Conservation (phyloP, 2,113 vertebrate genomes). For the Tachysurus fulvidraco region DNA sequence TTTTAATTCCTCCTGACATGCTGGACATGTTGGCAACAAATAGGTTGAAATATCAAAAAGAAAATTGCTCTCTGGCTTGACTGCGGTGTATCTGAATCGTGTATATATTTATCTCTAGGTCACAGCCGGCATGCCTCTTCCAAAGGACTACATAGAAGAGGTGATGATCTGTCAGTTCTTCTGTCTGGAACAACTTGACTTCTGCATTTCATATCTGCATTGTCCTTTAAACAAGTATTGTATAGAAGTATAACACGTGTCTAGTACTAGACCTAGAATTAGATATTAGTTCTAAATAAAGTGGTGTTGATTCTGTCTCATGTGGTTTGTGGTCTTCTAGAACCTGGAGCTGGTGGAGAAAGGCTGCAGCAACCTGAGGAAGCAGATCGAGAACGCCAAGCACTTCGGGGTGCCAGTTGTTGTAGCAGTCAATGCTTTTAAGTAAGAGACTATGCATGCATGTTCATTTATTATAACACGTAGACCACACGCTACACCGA, state of each 20-base stretch:
- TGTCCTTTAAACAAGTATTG: not conserved
- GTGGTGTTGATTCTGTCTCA: not conserved
- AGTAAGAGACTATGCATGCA: constrained; percentile 74
- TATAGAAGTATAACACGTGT: not conserved
- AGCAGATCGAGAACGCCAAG: constrained; percentile 92
- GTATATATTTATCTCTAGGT: constrained; percentile 74
- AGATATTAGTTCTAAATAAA: not conserved
- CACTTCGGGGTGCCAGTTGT: constrained; percentile 91
- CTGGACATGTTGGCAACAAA: not conserved
- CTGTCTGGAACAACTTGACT: not conserved
- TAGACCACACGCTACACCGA: not conserved
- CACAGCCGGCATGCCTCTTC: constrained; percentile 89
- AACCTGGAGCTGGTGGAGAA: constrained; percentile 87
- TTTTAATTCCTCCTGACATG: not conserved
- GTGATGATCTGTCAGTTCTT: constrained; percentile 65
- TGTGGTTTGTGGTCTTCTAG: constrained; percentile 63
- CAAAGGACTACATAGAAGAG: constrained; percentile 91
- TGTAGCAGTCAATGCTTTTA: constrained; percentile 94
- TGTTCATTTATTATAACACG: not conserved
- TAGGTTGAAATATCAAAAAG: not conserved
- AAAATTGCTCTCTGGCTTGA: not conserved
- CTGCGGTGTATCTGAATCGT: accelerated
- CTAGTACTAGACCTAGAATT: not conserved
- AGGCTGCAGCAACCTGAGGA: constrained; percentile 91
- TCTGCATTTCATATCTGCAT: not conserved